Percentiles rank a stretch among this genome's conserved stretches.
These are phyloP conservation scores for Oryzaephilus surinamensis DNA, from an alignment of 1,140 invertebrate genomes.

Conservation along the genomic window DNA sequence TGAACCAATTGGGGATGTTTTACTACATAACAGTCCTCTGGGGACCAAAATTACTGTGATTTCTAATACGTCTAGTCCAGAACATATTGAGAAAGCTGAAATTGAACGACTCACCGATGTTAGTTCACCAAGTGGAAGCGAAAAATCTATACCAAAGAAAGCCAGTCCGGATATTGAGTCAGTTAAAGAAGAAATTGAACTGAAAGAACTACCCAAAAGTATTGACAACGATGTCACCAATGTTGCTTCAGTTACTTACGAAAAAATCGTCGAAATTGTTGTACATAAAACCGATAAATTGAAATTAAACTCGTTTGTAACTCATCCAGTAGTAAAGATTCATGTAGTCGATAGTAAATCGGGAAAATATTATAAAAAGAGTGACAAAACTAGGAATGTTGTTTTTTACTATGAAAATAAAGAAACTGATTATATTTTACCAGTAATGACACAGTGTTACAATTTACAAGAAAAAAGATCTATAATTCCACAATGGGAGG, in stretches of 20 bases:
- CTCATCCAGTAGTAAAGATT: conserved; percentile 28
- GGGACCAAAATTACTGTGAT: conserved; percentile 2
- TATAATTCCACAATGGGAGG: conserved; percentile 29
- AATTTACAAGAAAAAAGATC: conserved; percentile 27
- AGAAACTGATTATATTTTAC: conserved; percentile 18
- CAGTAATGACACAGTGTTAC: conserved; percentile 21
- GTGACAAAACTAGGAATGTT: conserved; percentile 18
- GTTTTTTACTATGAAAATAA: conserved; percentile 21
- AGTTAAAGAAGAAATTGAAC: no score
- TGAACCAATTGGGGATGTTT: conserved; percentile 9
- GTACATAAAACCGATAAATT: conserved; percentile 22
- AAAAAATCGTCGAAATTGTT: conserved; percentile 19
- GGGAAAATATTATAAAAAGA: conserved; percentile 21
- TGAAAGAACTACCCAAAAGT: no score
- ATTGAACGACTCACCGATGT: neutral
- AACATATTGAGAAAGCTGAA: neutral
- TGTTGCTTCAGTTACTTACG: conserved; percentile 10
- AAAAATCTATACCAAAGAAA: no score
- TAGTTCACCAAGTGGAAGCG: no score
- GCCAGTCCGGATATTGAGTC: no score
- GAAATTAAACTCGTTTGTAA: conserved; percentile 17
- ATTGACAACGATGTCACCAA: neutral
- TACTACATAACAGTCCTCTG: conserved; percentile 5
- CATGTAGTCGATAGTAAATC: conserved; percentile 24
- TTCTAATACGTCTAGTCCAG: neutral